Conservation (phyloP, 2,888 invertebrate genomes). For the Xanthorhoe spadicearia region DNA sequence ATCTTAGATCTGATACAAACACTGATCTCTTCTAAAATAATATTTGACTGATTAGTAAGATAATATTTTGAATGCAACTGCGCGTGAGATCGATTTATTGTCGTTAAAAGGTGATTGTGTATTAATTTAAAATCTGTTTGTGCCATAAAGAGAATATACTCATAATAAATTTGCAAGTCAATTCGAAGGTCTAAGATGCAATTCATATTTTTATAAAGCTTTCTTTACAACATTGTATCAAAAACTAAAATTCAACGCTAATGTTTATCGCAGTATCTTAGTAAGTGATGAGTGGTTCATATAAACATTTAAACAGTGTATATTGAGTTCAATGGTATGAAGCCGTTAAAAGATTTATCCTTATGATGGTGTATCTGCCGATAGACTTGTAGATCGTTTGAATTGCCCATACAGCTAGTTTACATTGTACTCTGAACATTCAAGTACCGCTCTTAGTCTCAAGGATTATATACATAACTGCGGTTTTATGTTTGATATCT, state of each 20-base stretch:
- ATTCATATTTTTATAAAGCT: not conserved
- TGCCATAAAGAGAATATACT: too few relatives aligned
- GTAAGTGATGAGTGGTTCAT: conserved; percentile 70
- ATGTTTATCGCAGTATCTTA: conserved; percentile 68
- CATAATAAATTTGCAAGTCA: too few relatives aligned
- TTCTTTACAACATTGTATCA: conserved; percentile 18
- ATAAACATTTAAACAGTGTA: conserved; percentile 71
- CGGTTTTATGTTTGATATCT: conserved; percentile 13
- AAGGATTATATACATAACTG: conserved; percentile 22
- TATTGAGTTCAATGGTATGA: conserved; percentile 55
- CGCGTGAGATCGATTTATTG: too few relatives aligned
- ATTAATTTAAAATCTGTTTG: too few relatives aligned
- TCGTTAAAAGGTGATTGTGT: too few relatives aligned
- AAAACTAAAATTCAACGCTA: conserved; percentile 47
- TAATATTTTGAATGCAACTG: too few relatives aligned
- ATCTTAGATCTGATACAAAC: too few relatives aligned
- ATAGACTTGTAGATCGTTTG: conserved; percentile 59
- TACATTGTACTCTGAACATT: conserved; percentile 26
- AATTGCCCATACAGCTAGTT: conserved; percentile 39
- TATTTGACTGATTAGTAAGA: too few relatives aligned
- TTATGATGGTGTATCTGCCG: conserved; percentile 52
- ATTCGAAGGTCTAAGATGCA: too few relatives aligned
- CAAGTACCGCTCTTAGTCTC: conserved; percentile 17
- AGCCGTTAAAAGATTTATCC: conserved; percentile 72
- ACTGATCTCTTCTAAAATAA: too few relatives aligned